These are phyloP conservation scores for Volucella inanis DNA, from an alignment of 2,888 invertebrate genomes.

Conservation along the genomic window DNA sequence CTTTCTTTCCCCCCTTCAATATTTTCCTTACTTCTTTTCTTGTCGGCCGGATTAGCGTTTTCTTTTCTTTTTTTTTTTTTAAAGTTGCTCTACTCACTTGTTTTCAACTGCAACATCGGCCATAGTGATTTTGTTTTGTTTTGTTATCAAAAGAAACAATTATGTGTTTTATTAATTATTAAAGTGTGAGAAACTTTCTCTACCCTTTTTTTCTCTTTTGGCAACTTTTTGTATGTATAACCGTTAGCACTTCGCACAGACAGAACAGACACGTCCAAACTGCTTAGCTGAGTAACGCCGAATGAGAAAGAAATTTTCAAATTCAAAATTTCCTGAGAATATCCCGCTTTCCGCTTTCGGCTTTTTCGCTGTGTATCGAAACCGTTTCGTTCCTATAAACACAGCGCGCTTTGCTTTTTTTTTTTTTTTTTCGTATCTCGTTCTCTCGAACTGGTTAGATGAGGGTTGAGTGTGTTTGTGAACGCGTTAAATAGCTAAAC, in stretches of 20 bases:
- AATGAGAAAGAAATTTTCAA: conserved; percentile 80
- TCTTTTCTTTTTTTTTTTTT: conserved; percentile 28
- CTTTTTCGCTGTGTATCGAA: conserved; percentile 11
- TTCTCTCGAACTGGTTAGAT: conserved; percentile 11
- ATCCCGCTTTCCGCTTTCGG: conserved; percentile 8
- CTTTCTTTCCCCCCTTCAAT: conserved; percentile 13
- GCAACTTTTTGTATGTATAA: conserved; percentile 75
- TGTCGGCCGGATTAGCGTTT: not conserved
- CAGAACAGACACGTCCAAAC: conserved; percentile 77
- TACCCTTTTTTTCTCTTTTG: conserved; percentile 75
- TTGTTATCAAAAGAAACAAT: conserved; percentile 66
- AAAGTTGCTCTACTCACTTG: conserved; percentile 81
- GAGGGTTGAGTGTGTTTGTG: not conserved
- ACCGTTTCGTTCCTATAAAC: conserved; percentile 59
- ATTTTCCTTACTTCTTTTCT: conserved; percentile 22
- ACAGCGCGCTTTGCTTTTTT: conserved; percentile 18
- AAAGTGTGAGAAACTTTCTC: conserved; percentile 58
- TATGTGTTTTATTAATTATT: conserved; percentile 46
- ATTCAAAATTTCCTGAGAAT: conserved; percentile 67
- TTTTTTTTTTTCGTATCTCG: conserved; percentile 28
- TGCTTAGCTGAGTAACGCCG: conserved; percentile 81
- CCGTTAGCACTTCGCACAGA: conserved; percentile 72
- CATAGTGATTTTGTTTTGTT: conserved; percentile 80
- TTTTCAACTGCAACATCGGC: conserved; percentile 83
- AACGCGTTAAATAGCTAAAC: not conserved